Evolutionary conservation across 2,888 invertebrate species (phyloP).

Genomic region (Mystacides longicornis): DNA sequence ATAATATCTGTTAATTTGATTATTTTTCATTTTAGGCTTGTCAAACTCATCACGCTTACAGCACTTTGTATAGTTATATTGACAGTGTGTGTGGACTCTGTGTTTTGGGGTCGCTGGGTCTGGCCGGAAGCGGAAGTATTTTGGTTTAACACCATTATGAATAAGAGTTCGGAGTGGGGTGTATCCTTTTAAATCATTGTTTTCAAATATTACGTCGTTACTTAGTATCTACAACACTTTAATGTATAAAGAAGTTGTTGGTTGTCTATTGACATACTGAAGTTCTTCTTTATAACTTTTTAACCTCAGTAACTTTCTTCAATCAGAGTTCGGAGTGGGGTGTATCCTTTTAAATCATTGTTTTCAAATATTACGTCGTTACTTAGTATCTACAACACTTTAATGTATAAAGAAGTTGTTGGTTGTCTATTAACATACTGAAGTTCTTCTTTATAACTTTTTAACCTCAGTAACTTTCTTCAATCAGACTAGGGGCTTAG

Average conservation of each 20-base stretch:
- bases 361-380: neutral
- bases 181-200: constrained; percentile 65
- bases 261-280: no score
- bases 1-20: no score
- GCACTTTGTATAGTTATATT: constrained; percentile 59
- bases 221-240: neutral
- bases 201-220: neutral
- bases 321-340: constrained; percentile 97
- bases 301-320: no score
- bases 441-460: no score
- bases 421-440: no score
- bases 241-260: no score
- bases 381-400: neutral
- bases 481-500: constrained; percentile 89
- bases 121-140: constrained; percentile 99
- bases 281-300: no score
- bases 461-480: no score
- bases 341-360: constrained; percentile 65
- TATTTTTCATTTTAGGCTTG: constrained; percentile 51
- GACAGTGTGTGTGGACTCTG: constrained; percentile 79
- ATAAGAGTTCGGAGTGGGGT: constrained; percentile 94
- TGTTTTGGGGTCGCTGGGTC: constrained; percentile 81
- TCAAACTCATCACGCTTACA: constrained; percentile 65
- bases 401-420: no score
- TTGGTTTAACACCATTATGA: constrained; percentile 90